Evolutionary conservation across 1,140 invertebrate genomes (phyloP).

Genomic region (Polypedilum vanderplanki): DNA sequence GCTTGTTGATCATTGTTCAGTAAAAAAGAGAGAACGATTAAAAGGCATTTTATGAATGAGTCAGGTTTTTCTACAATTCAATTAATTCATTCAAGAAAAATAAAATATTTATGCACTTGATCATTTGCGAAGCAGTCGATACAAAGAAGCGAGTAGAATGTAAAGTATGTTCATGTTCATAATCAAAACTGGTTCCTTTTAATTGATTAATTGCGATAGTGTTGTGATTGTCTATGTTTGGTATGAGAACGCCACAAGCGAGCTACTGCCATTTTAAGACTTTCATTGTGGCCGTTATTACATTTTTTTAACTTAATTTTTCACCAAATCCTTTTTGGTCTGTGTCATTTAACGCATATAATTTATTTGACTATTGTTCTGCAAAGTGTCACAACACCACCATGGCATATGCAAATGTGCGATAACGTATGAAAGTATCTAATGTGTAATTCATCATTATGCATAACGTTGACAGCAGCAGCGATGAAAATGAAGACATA

Average conservation of each 20-base stretch:
- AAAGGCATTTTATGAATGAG: constrained; percentile 2
- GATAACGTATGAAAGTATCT: neutral
- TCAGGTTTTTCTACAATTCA: constrained; percentile 12
- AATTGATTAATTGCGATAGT: neutral
- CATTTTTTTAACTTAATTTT: neutral
- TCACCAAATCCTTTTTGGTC: neutral
- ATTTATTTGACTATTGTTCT: constrained; percentile 7
- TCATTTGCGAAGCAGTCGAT: neutral
- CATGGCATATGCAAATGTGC: neutral
- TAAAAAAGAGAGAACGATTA: neutral
- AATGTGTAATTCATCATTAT: constrained; percentile 19
- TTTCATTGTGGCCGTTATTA: neutral
- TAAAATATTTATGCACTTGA: neutral
- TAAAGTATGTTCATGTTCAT: neutral
- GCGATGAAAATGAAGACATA: neutral
- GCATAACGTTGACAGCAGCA: constrained; percentile 4
- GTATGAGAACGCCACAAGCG: neutral
- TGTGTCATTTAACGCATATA: neutral
- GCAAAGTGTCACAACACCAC: neutral
- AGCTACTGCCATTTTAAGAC: neutral
- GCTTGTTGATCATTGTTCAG: neutral
- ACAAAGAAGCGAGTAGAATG: too few relatives aligned
- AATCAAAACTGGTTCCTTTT: neutral
- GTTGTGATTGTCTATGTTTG: neutral
- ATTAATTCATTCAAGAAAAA: neutral